A percentile compares a stretch with the other conserved stretches of the same genome.
These are phyloP conservation scores for Maniola hyperantus DNA, from an alignment of 2,888 invertebrate species.

Conservation along the genomic window DNA sequence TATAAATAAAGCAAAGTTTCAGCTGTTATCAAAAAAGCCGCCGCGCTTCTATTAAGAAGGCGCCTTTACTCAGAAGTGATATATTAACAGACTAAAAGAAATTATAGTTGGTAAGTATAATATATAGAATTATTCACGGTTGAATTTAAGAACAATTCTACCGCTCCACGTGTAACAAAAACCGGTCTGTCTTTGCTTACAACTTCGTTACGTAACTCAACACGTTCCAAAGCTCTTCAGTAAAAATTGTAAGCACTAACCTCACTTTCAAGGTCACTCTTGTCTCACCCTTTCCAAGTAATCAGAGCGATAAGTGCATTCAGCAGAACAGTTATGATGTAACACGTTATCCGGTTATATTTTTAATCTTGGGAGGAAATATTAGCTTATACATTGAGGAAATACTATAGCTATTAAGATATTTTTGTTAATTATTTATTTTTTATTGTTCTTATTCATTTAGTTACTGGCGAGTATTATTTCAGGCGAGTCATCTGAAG, in stretches of 20 bases:
- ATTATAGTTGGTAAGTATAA: no score
- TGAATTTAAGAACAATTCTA: background rate
- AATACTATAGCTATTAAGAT: background rate
- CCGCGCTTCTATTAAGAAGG: no score
- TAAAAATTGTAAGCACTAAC: constrained; percentile 12
- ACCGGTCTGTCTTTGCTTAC: background rate
- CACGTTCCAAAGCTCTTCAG: constrained; percentile 16
- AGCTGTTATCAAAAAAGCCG: no score
- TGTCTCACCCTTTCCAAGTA: constrained; percentile 55
- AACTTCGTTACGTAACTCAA: background rate
- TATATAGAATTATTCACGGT: background rate
- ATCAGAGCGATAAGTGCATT: constrained; percentile 73
- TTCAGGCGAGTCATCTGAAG: no score
- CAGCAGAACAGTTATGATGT: constrained; percentile 70
- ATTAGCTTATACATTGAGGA: background rate
- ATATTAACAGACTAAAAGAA: no score
- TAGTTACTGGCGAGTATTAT: background rate
- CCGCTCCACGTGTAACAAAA: background rate
- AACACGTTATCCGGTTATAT: constrained; percentile 58
- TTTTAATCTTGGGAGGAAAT: constrained; percentile 12
- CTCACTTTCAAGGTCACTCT: constrained; percentile 24
- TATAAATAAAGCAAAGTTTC: no score
- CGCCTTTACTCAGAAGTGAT: no score
- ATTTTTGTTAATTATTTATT: background rate
- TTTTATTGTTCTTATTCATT: no score